A percentile compares a stretch with the other conserved stretches of the same genome.
These are phyloP conservation scores for rat (Rattus norvegicus) DNA, from an alignment of 2,113 vertebrate species.

Conservation along the genomic window DNA sequence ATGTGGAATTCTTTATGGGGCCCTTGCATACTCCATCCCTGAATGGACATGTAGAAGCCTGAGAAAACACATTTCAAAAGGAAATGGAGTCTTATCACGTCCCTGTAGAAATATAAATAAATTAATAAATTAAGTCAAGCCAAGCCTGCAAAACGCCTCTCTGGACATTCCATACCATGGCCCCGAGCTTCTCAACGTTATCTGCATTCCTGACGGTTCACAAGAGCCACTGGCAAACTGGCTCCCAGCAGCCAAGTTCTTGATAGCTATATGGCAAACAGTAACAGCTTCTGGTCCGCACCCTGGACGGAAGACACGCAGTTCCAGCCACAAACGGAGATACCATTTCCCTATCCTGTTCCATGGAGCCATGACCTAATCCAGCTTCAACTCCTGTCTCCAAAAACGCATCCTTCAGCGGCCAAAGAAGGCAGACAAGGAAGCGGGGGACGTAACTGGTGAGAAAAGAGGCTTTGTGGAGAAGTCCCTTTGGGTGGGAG, in stretches of 20 bases:
- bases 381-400: constrained; percentile 65
- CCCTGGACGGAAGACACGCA: constrained; percentile 38
- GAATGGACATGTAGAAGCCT: background rate
- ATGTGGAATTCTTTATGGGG: background rate
- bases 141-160: constrained; percentile 70
- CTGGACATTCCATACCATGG: constrained; percentile 69
- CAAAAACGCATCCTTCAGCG: constrained; percentile 78
- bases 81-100: background rate
- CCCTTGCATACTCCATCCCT: background rate
- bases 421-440: constrained; percentile 71
- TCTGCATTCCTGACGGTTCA: constrained; percentile 77
- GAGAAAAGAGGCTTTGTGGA: constrained; percentile 85
- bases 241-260: constrained; percentile 78
- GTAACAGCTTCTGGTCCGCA: constrained; percentile 73
- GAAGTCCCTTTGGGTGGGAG: constrained; percentile 75
- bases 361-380: constrained; percentile 81
- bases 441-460: constrained; percentile 54
- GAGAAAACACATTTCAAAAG: constrained; percentile 17
- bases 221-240: constrained; percentile 36
- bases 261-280: constrained; percentile 11
- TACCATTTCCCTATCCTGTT: constrained; percentile 72
- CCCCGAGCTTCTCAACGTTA: constrained; percentile 76
- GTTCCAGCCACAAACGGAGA: background rate
- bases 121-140: constrained; percentile 70
- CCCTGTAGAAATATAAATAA: constrained; percentile 50